Percentiles rank a stretch among this genome's conserved stretches.
phyloP scores from a whole-genome alignment of 2,113 vertebrate species.

The Scalopus aquaticus region DNA sequence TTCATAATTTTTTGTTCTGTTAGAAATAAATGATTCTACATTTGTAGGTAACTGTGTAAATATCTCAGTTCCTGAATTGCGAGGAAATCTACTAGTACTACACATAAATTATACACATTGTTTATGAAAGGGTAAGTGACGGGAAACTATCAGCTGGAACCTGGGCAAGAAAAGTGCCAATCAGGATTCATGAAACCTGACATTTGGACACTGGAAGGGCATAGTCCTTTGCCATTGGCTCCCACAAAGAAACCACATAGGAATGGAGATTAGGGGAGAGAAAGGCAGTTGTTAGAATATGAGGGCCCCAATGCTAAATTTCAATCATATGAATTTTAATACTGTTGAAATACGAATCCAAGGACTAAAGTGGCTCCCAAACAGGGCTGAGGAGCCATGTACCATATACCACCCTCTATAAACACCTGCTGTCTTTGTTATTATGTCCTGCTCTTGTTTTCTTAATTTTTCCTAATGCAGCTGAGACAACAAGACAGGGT shows the following conservation, averaged over 20 bases:
- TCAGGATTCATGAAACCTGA: neutral
- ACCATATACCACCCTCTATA: constrained; percentile 26
- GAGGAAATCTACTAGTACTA: neutral
- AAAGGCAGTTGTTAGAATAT: constrained; percentile 19
- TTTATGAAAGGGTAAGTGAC: neutral
- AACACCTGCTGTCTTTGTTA: constrained; percentile 73
- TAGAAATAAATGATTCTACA: neutral
- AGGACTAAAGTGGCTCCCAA: neutral
- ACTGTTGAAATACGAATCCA: constrained; percentile 35
- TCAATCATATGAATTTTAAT: constrained; percentile 10
- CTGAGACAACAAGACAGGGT: constrained; percentile 82
- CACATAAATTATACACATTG: neutral
- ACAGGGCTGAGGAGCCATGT: neutral
- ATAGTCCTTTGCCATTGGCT: neutral
- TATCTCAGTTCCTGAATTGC: neutral
- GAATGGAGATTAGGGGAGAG: neutral
- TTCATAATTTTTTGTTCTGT: neutral
- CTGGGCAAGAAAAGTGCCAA: neutral
- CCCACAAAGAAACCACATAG: neutral
- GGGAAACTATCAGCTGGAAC: neutral
- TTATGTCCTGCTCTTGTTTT: constrained; percentile 67
- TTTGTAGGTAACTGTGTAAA: neutral
- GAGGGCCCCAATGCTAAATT: neutral
- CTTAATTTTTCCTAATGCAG: constrained; percentile 61
- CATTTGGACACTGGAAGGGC: neutral